Base-by-base conservation (phyloP, 2,888 invertebrate species). In the Drosophila cracens region DNA sequence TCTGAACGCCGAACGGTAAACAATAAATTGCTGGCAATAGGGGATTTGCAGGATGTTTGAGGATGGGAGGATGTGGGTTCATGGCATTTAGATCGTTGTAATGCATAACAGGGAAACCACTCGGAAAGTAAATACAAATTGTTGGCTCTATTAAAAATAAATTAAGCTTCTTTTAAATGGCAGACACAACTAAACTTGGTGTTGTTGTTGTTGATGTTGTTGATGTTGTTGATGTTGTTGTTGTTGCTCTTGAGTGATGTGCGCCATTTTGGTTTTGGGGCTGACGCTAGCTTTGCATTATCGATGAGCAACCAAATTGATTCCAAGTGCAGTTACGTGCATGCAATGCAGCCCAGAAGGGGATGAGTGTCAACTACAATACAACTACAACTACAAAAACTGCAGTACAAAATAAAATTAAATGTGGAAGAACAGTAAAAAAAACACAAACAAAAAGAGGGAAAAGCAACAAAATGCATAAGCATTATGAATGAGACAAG, bases 241-340 rank as follows among this genome's bases (percentile, higher is more conserved):
- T 25, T 73, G 48, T 61, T 67, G 48, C 27, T 31, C 33, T 38
- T 80, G 73, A 74, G 60, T 82, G 76, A 88, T 88, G 89, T 59
- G 71, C 83, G 86, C 90, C 85, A 85, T 85, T 90, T 85, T 85
- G 81, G 84, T 77, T 84, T 82, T 70, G 54, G 63, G 66, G 34
- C 59, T 62, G 66, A 60, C 69, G 69, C 63, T 68, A 49, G 77
- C 67, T 59, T 59, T 89, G 90, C 86, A 85, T 89, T 86, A 90
- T 86, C 85, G 85, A 86, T 86, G 89, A 90, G 87, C 78, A 64
- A 65, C 70, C 38, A 83, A 88, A 85, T 85, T 90, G 87, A 85
- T 86, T 88, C 70, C 83, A 78, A 89, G 72, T 83, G 86, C 81
- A 85, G 71, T 89, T 83, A 87, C 83, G 81, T 89, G 90, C 88